Conservation (phyloP, 2,113 vertebrate genomes). For the Aramus guarauna region DNA sequence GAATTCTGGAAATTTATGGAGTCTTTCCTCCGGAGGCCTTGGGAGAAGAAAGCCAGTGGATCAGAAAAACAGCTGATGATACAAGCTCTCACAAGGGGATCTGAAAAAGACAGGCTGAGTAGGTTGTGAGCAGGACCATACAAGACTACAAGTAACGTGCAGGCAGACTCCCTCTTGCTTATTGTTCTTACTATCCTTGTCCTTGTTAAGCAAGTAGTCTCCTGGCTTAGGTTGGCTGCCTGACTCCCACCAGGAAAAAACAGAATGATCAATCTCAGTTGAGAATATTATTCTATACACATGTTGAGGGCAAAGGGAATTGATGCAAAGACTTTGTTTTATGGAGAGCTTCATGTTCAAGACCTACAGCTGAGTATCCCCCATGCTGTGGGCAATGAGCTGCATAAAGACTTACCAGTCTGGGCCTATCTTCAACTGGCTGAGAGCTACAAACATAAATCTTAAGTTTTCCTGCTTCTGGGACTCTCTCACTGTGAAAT, state of each 20-base stretch:
- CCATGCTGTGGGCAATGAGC: not conserved
- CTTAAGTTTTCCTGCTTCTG: not conserved
- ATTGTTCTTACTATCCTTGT: not conserved
- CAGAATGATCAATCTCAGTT: not conserved
- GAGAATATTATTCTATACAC: not conserved
- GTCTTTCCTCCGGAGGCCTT: not conserved
- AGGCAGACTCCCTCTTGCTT: not conserved
- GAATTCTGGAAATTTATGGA: not conserved
- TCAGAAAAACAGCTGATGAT: not conserved
- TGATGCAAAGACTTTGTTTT: not conserved
- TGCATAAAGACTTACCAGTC: not conserved
- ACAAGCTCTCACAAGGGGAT: not conserved
- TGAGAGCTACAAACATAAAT: not conserved
- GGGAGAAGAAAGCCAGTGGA: not conserved
- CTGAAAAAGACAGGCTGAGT: not conserved
- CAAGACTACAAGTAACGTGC: accelerated
- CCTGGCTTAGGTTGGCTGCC: not conserved
- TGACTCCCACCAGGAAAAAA: not conserved
- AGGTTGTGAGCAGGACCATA: not conserved
- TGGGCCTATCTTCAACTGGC: not conserved
- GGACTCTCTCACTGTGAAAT: not conserved
- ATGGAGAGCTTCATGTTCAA: not conserved
- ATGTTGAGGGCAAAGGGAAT: not conserved
- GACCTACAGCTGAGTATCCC: not conserved
- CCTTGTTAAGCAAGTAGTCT: not conserved